Evolutionary conservation across 2,797 vertebrate species (phyloP).

Genomic region (Sciurus vulgaris): DNA sequence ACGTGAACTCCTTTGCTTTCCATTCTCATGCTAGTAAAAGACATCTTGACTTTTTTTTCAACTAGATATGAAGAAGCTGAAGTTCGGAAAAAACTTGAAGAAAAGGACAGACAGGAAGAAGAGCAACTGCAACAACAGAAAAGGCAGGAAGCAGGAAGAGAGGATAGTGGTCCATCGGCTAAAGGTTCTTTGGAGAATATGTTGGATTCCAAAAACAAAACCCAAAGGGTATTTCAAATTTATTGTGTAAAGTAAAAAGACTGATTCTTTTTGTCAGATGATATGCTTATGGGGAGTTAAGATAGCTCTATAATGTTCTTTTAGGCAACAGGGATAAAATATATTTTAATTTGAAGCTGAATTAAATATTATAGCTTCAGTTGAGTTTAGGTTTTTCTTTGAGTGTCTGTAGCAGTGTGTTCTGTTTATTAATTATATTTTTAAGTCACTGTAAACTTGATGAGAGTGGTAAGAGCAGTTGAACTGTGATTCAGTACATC

Average conservation of each 20-base stretch:
- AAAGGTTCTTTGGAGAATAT: slow-evolving; percentile 88
- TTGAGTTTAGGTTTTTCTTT: neutral
- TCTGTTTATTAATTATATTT: neutral
- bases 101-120: slow-evolving; percentile 94
- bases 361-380: slow-evolving; percentile 27
- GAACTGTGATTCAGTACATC: neutral
- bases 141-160: slow-evolving; percentile 89
- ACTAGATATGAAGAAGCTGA: slow-evolving; percentile 97
- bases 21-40: neutral
- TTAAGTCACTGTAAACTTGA: neutral
- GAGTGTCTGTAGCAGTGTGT: neutral
- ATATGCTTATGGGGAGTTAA: neutral
- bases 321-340: neutral
- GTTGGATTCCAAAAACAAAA: slow-evolving; percentile 90
- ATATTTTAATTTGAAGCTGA: slow-evolving; percentile 57
- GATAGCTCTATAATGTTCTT: neutral
- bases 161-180: slow-evolving; percentile 87
- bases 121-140: slow-evolving; percentile 90
- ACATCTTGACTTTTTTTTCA: neutral
- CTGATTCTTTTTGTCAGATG: neutral
- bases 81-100: slow-evolving; percentile 96
- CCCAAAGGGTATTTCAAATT: slow-evolving; percentile 89
- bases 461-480: neutral
- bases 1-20: neutral
- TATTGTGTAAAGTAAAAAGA: slow-evolving; percentile 17